Conservation (phyloP, 2,113 vertebrate genomes). For the Quiscalus mexicanus region DNA sequence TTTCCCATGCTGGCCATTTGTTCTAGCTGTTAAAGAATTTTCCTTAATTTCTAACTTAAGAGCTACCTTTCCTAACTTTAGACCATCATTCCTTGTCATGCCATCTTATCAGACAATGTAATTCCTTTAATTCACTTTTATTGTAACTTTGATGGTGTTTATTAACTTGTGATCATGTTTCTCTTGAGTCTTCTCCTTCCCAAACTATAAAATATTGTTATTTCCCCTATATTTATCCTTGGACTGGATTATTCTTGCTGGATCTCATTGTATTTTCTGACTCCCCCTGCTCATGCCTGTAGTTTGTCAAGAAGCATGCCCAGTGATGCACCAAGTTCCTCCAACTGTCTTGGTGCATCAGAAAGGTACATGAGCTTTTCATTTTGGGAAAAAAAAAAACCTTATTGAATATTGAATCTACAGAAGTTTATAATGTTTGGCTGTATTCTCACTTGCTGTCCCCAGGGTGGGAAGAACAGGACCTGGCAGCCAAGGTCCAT, state of each 20-base stretch:
- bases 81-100: neutral
- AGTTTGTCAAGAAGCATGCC: neutral
- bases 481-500: neutral
- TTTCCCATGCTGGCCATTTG: neutral
- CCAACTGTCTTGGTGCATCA: neutral
- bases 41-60: neutral
- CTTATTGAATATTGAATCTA: neutral
- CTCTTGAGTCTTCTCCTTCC: neutral
- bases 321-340: neutral
- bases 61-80: neutral
- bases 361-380: neutral
- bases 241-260: neutral
- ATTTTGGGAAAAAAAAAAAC: too few relatives aligned
- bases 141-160: neutral
- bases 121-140: slow-evolving; percentile 27
- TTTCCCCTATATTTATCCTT: neutral
- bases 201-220: neutral
- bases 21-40: neutral
- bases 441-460: neutral
- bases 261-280: neutral
- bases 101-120: neutral
- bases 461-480: neutral
- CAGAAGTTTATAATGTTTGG: neutral
- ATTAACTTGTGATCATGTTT: neutral
- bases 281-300: neutral